phyloP scores from a whole-genome alignment of 92 coral and sea anemone genomes.

The Zoanthus sansibaricus region DNA sequence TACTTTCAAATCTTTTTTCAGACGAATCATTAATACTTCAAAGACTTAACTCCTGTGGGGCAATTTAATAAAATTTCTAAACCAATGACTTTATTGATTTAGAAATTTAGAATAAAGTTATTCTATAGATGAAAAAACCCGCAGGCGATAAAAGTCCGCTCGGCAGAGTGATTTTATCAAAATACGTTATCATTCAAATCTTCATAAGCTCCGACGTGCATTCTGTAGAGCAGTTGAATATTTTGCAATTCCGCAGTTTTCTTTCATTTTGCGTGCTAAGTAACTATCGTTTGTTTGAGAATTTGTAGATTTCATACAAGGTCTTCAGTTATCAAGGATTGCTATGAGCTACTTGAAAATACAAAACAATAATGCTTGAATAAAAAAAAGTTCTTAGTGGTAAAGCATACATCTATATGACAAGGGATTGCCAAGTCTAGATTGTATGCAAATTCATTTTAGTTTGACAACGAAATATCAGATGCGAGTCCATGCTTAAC shows the following conservation, averaged over 20 bases:
- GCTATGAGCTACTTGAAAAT: not conserved
- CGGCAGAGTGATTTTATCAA: not conserved
- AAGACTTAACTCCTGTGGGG: not conserved
- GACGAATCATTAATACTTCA: constrained; percentile 16
- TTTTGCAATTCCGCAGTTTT: not conserved
- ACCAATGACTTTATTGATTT: constrained; percentile 20
- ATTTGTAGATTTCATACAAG: not conserved
- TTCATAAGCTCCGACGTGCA: constrained; percentile 22
- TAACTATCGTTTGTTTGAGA: not conserved
- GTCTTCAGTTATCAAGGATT: not conserved
- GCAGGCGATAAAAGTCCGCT: not conserved
- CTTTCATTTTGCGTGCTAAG: not conserved
- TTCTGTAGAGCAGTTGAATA: not conserved
- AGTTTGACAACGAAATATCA: constrained; percentile 5
- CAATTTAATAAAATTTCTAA: not conserved
- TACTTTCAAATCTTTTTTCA: constrained; percentile 27
- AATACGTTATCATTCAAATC: not conserved
- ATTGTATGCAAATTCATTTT: constrained; percentile 43
- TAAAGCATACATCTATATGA: not conserved
- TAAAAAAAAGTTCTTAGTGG: not conserved
- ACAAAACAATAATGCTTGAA: not conserved
- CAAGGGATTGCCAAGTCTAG: constrained; percentile 46
- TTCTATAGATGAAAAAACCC: not conserved
- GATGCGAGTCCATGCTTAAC: not conserved
- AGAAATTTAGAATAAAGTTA: constrained; percentile 21